Evolutionary conservation across 2,797 vertebrate genomes (phyloP).

Genomic region (Epinephelus malabaricus): DNA sequence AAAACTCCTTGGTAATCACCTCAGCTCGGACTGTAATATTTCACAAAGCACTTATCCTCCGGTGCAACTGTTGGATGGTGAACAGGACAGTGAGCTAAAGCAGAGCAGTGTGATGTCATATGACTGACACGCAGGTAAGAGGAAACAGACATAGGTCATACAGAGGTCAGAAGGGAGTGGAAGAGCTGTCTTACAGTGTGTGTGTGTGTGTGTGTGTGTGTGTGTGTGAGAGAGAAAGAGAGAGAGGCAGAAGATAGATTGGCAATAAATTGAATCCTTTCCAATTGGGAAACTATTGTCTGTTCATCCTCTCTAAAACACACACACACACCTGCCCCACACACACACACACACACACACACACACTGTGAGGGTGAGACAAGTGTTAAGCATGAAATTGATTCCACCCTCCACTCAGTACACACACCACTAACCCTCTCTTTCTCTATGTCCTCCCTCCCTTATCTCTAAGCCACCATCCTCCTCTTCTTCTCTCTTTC

Average conservation of each 20-base stretch:
- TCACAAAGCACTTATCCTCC: constrained; percentile 21
- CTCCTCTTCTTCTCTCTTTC: constrained; percentile 32
- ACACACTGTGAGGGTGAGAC: constrained; percentile 41
- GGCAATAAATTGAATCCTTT: constrained; percentile 69
- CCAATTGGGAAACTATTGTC: constrained; percentile 61
- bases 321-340: not conserved
- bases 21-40: constrained; percentile 49
- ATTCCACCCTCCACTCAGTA: constrained; percentile 42
- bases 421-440: constrained; percentile 34
- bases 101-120: constrained; percentile 20
- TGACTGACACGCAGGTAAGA: constrained; percentile 64
- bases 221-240: not conserved
- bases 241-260: constrained; percentile 39
- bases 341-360: constrained; percentile 19
- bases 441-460: constrained; percentile 15
- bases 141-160: constrained; percentile 64
- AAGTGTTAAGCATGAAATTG: constrained; percentile 59
- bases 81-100: constrained; percentile 19
- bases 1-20: constrained; percentile 41
- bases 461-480: constrained; percentile 50
- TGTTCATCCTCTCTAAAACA: constrained; percentile 51
- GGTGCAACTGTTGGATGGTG: not conserved
- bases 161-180: constrained; percentile 45
- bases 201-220: not conserved
- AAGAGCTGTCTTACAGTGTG: constrained; percentile 22